phyloP scores from a whole-genome alignment of 2,888 invertebrate species.

The Tinea pellionella region DNA sequence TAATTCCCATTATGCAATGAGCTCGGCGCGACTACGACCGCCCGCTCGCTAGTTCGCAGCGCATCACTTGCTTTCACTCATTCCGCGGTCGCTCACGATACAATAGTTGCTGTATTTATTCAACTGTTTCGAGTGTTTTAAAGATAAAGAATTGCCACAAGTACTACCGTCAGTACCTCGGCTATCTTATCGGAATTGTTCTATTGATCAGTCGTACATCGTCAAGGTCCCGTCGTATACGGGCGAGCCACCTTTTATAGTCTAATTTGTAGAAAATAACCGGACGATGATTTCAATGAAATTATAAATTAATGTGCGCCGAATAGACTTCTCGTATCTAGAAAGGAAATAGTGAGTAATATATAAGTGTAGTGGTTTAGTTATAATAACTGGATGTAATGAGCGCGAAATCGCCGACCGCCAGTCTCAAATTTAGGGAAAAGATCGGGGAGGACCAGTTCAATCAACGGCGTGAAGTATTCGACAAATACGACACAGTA shows the following conservation, averaged over 20 bases:
- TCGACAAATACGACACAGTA: slow-evolving; percentile 62
- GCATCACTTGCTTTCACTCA: slow-evolving; percentile 54
- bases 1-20: slow-evolving; percentile 10
- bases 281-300: slow-evolving; percentile 58
- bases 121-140: slow-evolving; percentile 59
- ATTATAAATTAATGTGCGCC: slow-evolving; percentile 61
- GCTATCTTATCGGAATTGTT: slow-evolving; percentile 60
- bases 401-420: slow-evolving; percentile 60
- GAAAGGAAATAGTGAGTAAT: slow-evolving; percentile 64
- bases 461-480: slow-evolving; percentile 64
- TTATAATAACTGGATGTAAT: slow-evolving; percentile 65
- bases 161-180: slow-evolving; percentile 31
- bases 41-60: slow-evolving; percentile 36
- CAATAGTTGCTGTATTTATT: slow-evolving; percentile 58
- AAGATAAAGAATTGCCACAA: slow-evolving; percentile 60
- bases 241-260: slow-evolving; percentile 58
- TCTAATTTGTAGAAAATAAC: slow-evolving; percentile 35
- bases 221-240: slow-evolving; percentile 60
- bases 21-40: slow-evolving; percentile 13
- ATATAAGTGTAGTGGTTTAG: slow-evolving; percentile 65
- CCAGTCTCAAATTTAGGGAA: slow-evolving; percentile 60
- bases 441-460: slow-evolving; percentile 61
- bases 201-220: slow-evolving; percentile 64
- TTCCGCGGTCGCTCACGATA: slow-evolving; percentile 55
- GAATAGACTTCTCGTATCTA: slow-evolving; percentile 43